Conservation (phyloP, 1,140 invertebrate species). For the Drosophila varians region DNA sequence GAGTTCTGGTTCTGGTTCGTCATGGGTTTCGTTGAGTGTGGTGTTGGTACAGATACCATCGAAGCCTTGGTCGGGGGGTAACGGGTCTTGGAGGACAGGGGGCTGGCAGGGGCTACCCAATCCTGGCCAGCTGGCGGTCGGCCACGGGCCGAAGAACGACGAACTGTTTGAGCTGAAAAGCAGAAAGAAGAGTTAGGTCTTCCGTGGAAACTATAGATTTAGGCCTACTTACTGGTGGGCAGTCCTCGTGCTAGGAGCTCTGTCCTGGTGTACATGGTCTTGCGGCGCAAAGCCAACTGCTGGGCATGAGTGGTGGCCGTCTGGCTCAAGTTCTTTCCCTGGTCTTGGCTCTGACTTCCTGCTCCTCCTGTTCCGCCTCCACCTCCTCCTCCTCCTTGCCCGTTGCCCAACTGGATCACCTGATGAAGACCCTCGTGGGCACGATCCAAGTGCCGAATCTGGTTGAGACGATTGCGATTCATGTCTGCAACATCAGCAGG, state of each 20-base stretch:
- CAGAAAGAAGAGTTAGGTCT: no score
- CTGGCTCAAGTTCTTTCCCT: background rate
- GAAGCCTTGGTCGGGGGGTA: background rate
- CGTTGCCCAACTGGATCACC: slow-evolving; percentile 5
- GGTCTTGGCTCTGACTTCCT: background rate
- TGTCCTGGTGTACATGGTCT: slow-evolving; percentile 40
- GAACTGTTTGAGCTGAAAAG: slow-evolving; percentile 1
- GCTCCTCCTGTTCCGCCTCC: no score
- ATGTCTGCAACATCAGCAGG: slow-evolving; percentile 11
- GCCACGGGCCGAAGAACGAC: slow-evolving; percentile 3
- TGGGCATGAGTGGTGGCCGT: background rate
- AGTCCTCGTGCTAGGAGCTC: slow-evolving; percentile 27
- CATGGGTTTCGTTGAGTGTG: background rate
- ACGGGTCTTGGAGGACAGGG: background rate
- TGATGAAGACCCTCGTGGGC: slow-evolving; percentile 39
- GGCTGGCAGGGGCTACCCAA: background rate
- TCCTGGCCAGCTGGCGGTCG: background rate
- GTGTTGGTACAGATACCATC: background rate
- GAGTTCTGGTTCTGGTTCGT: background rate
- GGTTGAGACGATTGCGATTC: slow-evolving; percentile 40
- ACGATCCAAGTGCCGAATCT: slow-evolving; percentile 17
- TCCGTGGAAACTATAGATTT: no score
- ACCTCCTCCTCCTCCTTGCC: background rate
- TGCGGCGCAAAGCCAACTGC: slow-evolving; percentile 12
- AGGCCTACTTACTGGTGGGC: slow-evolving; percentile 22